Percentiles rank a stretch among this genome's conserved stretches.
These are phyloP conservation scores for Agrochola macilenta DNA, from an alignment of 2,888 invertebrate genomes.

Conservation along the genomic window DNA sequence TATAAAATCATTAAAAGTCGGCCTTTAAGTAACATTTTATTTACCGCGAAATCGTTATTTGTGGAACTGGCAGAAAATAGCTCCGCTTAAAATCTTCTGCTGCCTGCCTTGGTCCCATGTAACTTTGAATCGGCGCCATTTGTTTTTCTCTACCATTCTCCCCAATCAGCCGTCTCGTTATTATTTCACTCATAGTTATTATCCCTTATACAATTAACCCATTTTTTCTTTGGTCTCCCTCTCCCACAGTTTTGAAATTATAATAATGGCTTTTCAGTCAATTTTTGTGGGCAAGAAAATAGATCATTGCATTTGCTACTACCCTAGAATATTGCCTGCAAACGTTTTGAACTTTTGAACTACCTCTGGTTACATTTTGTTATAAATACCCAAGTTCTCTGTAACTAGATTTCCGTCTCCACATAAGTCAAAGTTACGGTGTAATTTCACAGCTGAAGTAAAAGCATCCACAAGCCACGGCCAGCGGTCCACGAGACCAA, in stretches of 20 bases:
- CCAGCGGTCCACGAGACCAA: constrained; percentile 26
- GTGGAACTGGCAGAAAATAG: background rate
- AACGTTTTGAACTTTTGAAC: background rate
- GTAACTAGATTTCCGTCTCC: constrained; percentile 21
- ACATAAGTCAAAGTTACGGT: constrained; percentile 47
- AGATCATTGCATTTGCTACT: background rate
- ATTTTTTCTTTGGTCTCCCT: background rate
- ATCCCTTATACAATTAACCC: background rate
- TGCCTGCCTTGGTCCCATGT: background rate
- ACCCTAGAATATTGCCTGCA: background rate
- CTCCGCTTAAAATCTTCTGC: background rate
- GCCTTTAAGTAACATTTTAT: background rate
- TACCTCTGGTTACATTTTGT: background rate
- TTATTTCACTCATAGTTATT: no score
- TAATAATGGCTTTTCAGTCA: background rate
- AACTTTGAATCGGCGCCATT: no score
- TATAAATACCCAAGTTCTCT: constrained; percentile 12
- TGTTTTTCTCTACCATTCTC: background rate
- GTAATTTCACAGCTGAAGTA: constrained; percentile 53
- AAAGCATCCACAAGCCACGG: constrained; percentile 25
- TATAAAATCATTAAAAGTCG: no score
- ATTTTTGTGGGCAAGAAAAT: background rate
- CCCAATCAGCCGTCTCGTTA: no score
- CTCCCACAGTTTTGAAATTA: background rate
- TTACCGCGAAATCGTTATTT: background rate